These are phyloP conservation scores for Rousettus leschenaultii DNA, from an alignment of 2,113 vertebrate species.

Conservation along the genomic window DNA sequence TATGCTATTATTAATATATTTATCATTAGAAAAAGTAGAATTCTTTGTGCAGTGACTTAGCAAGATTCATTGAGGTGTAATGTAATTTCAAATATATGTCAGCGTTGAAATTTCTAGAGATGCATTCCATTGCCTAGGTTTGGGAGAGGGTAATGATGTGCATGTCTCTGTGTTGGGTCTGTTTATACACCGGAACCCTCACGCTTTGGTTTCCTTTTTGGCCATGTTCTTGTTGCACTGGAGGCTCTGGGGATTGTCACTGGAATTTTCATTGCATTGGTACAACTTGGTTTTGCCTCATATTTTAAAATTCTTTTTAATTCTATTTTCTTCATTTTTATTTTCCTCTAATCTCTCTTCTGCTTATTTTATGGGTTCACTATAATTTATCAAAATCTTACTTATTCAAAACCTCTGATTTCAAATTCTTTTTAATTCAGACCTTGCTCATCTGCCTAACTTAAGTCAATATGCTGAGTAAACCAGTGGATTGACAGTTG, in stretches of 20 bases:
- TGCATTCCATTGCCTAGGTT: background rate
- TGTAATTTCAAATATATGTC: background rate
- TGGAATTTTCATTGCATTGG: background rate
- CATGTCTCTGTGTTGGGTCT: background rate
- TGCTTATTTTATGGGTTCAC: slow-evolving; percentile 26
- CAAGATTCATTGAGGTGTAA: background rate
- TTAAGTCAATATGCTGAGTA: background rate
- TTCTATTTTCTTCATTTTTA: slow-evolving; percentile 27
- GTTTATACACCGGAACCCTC: fast-evolving
- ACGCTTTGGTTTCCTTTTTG: background rate
- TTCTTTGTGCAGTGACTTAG: background rate
- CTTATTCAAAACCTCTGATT: slow-evolving; percentile 46
- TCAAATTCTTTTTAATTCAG: slow-evolving; percentile 40
- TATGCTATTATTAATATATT: background rate
- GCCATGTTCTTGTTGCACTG: background rate
- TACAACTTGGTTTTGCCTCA: background rate
- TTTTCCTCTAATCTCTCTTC: background rate
- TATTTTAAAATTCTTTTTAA: slow-evolving; percentile 25
- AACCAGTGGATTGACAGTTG: background rate
- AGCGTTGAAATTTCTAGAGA: background rate
- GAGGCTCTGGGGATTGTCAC: background rate
- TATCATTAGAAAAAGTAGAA: background rate
- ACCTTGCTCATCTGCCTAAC: background rate
- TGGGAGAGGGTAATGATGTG: too few species aligned
- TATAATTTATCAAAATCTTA: slow-evolving; percentile 35